phyloP scores from a whole-genome alignment of 2,113 vertebrate species.

The Ochotona princeps region DNA sequence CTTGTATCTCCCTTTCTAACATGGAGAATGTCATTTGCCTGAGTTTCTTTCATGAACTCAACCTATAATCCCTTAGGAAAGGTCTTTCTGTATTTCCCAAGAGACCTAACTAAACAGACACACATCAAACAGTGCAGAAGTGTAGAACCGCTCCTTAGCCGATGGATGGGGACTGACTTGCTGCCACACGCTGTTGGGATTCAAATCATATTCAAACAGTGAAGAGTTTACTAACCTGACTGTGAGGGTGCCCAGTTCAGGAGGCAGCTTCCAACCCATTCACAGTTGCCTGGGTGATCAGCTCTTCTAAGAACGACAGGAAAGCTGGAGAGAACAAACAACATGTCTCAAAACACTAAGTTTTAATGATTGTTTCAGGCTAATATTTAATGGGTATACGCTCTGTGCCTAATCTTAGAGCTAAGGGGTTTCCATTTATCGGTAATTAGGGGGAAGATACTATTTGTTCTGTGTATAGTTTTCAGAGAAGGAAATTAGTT shows the following conservation, averaged over 20 bases:
- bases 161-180: not conserved
- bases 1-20: not conserved
- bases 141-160: too few species aligned
- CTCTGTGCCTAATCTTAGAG: not conserved
- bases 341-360: not conserved
- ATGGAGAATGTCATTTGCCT: not conserved
- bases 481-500: constrained; percentile 2
- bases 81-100: not conserved
- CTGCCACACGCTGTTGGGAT: not conserved
- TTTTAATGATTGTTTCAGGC: not conserved
- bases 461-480: not conserved
- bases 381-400: not conserved
- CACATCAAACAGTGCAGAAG: not conserved
- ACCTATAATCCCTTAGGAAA: not conserved
- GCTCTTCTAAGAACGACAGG: not conserved
- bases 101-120: not conserved
- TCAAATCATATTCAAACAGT: not conserved
- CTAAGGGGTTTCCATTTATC: not conserved
- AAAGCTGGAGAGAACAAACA: not conserved
- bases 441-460: not conserved
- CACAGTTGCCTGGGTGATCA: not conserved
- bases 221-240: not conserved
- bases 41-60: not conserved
- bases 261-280: not conserved
- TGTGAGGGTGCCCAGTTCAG: too few species aligned